These are phyloP conservation scores for Aplocera efformata DNA, from an alignment of 2,888 invertebrate species.

Conservation along the genomic window DNA sequence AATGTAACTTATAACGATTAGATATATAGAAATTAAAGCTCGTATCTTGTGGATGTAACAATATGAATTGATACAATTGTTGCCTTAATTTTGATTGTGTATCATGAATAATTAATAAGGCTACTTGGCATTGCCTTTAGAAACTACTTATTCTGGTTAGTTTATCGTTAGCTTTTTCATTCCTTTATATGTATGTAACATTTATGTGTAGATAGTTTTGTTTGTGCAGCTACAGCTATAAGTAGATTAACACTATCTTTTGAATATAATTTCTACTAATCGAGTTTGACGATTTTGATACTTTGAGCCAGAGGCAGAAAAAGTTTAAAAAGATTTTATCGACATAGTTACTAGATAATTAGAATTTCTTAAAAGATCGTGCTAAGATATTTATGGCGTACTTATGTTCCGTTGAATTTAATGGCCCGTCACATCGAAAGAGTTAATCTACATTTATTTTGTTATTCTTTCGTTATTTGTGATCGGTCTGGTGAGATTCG, in stretches of 20 bases:
- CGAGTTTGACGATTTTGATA: no score
- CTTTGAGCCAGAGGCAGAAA: no score
- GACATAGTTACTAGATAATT: no score
- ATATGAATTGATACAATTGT: conserved; percentile 35
- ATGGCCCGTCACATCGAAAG: conserved; percentile 23
- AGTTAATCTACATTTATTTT: conserved; percentile 13
- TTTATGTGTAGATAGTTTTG: conserved; percentile 21
- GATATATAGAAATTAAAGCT: conserved; percentile 12
- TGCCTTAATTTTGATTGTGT: conserved; percentile 51
- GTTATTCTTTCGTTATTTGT: conserved; percentile 16
- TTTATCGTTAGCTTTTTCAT: conserved; percentile 40
- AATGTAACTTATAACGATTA: conserved; percentile 22
- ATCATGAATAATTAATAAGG: conserved; percentile 32
- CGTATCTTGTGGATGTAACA: conserved; percentile 44
- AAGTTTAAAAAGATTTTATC: no score
- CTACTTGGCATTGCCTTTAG: conserved; percentile 49
- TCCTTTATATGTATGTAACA: conserved; percentile 28
- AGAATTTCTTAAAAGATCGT: no score
- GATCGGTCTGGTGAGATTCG: conserved; percentile 27
- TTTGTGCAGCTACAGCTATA: neutral
- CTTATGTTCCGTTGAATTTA: conserved; percentile 17
- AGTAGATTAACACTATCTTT: no score
- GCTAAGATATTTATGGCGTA: no score
- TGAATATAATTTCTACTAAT: no score
- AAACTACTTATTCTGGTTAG: conserved; percentile 37